Evolutionary conservation across 2,113 vertebrate species (phyloP), one percentile per base, ranked within the genome.

Genomic region (Phrynocephalus versicolor): DNA sequence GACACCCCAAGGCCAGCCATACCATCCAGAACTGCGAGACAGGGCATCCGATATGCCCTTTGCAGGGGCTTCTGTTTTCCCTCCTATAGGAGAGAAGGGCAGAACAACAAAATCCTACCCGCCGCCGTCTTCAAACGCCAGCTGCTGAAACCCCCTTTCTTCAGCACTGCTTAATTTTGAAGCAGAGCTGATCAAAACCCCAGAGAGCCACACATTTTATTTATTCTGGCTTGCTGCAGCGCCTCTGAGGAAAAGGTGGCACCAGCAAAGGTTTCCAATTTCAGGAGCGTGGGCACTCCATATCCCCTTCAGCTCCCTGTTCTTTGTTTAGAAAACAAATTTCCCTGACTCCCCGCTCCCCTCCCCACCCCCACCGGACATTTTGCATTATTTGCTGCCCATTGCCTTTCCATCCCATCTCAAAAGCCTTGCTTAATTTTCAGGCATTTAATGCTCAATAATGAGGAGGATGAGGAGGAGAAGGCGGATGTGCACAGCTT

Each of bases 301-400:
- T 0, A 10, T 82, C 83, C 51, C 25, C 0, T 18, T 16, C 65
- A 35, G 21, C 19, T 45, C 35, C 41, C 39, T 37, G 87, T 88
- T 89, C 67, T 90, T 92, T 90, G 90, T 91, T 90, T 85, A 78
- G 79, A 67, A 18, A 2, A 4, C 0, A 9, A 7, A 82, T 89
- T 58, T 83, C 90, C 91, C 75, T 87, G 73, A 84, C 82, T 18
- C 79, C 19, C 75, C 58, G n/a, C n/a, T n/a, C n/a, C n/a, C n/a
- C n/a, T n/a, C n/a, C n/a, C n/a, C n/a, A n/a, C n/a, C n/a, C n/a
- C n/a, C n/a, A n/a, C n/a, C 19, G 27, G 51, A 25, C 62, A 0
- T 81, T 84, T 90, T 65, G 0, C 0, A 3, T 1, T 0, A 0
- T 88, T 69, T 82, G 0, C 1, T 35, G 14, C 0, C 80, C 3